Percentiles rank a stretch among this genome's conserved stretches.
Evolutionary conservation across 2,888 invertebrate genomes (phyloP).

Genomic region (Meandrusa payeni): DNA sequence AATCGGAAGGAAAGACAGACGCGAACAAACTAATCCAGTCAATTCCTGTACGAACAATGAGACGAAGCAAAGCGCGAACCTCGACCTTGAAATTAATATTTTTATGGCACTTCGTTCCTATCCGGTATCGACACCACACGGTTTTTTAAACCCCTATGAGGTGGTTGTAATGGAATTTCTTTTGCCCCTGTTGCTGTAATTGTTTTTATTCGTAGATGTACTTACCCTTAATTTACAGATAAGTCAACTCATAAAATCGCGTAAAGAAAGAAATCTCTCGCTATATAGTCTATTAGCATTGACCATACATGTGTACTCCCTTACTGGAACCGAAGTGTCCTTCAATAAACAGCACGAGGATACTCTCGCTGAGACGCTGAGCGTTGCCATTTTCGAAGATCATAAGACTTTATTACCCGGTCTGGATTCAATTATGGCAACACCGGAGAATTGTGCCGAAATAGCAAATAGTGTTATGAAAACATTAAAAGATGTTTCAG

Average conservation of each 20-base stretch:
- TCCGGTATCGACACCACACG: too few relatives aligned
- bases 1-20: too few relatives aligned
- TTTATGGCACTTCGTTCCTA: too few relatives aligned
- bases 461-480: slow-evolving; percentile 50
- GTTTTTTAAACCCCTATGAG: too few relatives aligned
- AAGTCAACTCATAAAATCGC: slow-evolving; percentile 77
- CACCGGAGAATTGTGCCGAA: slow-evolving; percentile 52
- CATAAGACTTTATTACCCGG: slow-evolving; percentile 47
- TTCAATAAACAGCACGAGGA: slow-evolving; percentile 77
- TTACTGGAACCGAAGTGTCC: slow-evolving; percentile 79
- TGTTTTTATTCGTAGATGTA: too few relatives aligned
- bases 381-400: slow-evolving; percentile 81
- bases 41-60: too few relatives aligned
- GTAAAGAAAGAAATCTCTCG: slow-evolving; percentile 72
- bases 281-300: slow-evolving; percentile 81
- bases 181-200: too few relatives aligned
- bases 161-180: too few relatives aligned
- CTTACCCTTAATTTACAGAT: slow-evolving; percentile 58
- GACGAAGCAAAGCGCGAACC: too few relatives aligned
- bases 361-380: slow-evolving; percentile 66
- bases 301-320: slow-evolving; percentile 81
- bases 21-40: too few relatives aligned
- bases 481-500: slow-evolving; percentile 56
- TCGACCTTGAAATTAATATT: too few relatives aligned
- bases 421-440: slow-evolving; percentile 38